Evolutionary conservation across 2,113 vertebrate genomes (phyloP), one percentile per base, ranked within the genome.

Genomic region (Oriolus oriolus): DNA sequence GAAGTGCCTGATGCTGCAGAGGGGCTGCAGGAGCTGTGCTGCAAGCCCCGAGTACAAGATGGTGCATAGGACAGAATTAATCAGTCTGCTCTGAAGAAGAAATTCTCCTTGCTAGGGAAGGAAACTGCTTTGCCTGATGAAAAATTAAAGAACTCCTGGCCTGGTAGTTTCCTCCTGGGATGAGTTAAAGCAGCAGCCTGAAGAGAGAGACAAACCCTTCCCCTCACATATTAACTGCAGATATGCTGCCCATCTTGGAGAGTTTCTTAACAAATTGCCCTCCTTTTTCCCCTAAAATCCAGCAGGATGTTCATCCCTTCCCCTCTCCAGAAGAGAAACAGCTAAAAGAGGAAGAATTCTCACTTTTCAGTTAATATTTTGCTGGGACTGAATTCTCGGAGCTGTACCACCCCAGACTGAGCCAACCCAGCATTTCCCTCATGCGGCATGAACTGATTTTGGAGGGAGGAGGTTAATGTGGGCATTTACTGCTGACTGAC

Each of bases 91-190:
- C 68, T 44, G 59, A 73, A 80, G 82, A 85, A 76, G 63, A 84
- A 76, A 77, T 66, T 80, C n/a, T 73, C 22, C 24, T 59, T 69
- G 21, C 45, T 18, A 30, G 59, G 26, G 71, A 79, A 91, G 78
- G 42, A 77, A 96, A 69, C 27, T 42, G 81, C 54, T 85, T 80
- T 70, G 45, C 35, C 54, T 76, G 35, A 94, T 94, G 78, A 97
- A 96, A 97, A 90, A 91, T 93, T 91, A 31, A 94, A 96, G 81
- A 88, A 63, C 10, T 27, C 42, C 47, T 77, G 42, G 75, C 71
- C 79, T 93, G 83, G n/a, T 24, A 44, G 47, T 77, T 88, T 91
- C n/a, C 90, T 93, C 84, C 57, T 77, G 75, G 64, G 87, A 33
- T 24, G 39, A 47, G 47, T 70, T 74, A 77, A 75, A 90, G 56